A percentile compares a stretch with the other conserved stretches of the same genome.
phyloP scores from a whole-genome alignment of 2,888 invertebrate species.

The Drosophila paranaensis region DNA sequence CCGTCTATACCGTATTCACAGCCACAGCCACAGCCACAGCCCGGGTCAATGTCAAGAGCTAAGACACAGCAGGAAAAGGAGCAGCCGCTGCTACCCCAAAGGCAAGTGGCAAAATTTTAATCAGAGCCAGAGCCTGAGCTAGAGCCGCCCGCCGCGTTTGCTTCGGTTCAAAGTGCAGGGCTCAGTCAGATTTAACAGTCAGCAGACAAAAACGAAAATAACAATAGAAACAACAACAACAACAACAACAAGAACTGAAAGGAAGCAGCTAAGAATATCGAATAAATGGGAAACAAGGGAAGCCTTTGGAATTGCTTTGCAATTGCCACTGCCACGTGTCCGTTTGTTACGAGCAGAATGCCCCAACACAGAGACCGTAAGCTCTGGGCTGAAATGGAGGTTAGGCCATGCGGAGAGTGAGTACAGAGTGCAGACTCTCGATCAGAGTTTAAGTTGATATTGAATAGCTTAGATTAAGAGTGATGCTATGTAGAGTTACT shows the following conservation, averaged over 20 bases:
- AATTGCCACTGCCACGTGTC: slow-evolving; percentile 60
- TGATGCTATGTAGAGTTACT: no score
- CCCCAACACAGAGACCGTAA: neutral
- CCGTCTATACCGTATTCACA: slow-evolving; percentile 11
- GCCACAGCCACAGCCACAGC: slow-evolving; percentile 12
- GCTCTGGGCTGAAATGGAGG: neutral
- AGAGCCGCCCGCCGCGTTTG: slow-evolving; percentile 11
- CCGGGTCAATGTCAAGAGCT: slow-evolving; percentile 68
- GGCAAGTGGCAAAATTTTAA: slow-evolving; percentile 74
- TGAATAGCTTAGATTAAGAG: neutral
- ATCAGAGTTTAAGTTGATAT: neutral
- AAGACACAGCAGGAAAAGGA: slow-evolving; percentile 51
- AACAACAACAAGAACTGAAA: neutral
- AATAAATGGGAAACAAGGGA: slow-evolving; percentile 50
- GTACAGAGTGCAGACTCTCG: neutral
- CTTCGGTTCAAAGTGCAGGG: slow-evolving; percentile 45
- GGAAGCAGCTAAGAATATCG: slow-evolving; percentile 13
- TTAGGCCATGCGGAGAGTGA: no score
- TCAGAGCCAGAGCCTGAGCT: slow-evolving; percentile 65
- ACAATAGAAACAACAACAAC: slow-evolving; percentile 1
- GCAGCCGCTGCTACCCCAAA: slow-evolving; percentile 35
- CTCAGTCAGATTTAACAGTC: slow-evolving; percentile 37
- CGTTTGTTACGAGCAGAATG: slow-evolving; percentile 1
- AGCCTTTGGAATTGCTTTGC: slow-evolving; percentile 68
- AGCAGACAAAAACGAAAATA: slow-evolving; percentile 18